Evolutionary conservation across 2,888 invertebrate genomes (phyloP), one percentile per base, ranked within the genome.

Genomic region (Dorcus hopei): DNA sequence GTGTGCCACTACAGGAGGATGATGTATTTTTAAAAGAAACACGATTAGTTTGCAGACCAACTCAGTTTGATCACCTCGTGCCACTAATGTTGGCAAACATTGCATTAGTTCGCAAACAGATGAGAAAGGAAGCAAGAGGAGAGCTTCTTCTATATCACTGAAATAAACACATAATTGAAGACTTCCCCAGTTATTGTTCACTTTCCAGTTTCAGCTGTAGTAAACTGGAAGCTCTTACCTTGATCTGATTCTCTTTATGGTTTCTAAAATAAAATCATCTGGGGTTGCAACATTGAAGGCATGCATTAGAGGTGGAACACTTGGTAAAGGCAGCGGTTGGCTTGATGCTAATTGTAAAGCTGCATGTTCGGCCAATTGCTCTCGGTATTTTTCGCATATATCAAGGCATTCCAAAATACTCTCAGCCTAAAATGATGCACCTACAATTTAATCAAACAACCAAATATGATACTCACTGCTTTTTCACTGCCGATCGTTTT

Each of bases 131-230:
- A 98, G 79, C 9, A 96, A 80, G 0, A 97, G 79, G 0, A 98
- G 80, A 0, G 95, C 86, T 78, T 96, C 95, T 77, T 97, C 95
- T 61, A 98, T 78, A 73, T 97, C 96, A 73, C 97, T 94, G 78
- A 4, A 82, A 80, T 59, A 51, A 49, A 57, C 49, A 52, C 60
- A 65, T 9, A 38, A 54, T 33, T 33, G 7, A 33, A 5, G 26
- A 26, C 26, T 26, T 14, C 14, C 26, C 26, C 3, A 5, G 14
- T 5, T 42, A 5, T 42, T 11, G 11, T 6, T 52, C 26, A 40
- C 6, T 26, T 4, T 1, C 3, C 3, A 2, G 4, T 11, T 42
- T 11, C 1, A 42, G 14, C 1, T 2, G 11, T 3, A 2, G 42
- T 6, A 42, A 42, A 42, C 42, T 14, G 42, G 11, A 42, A 42